Percentiles rank a stretch among this genome's conserved stretches.
Conservation (phyloP, 2,113 vertebrate genomes). For the Pituophis catenifer region DNA sequence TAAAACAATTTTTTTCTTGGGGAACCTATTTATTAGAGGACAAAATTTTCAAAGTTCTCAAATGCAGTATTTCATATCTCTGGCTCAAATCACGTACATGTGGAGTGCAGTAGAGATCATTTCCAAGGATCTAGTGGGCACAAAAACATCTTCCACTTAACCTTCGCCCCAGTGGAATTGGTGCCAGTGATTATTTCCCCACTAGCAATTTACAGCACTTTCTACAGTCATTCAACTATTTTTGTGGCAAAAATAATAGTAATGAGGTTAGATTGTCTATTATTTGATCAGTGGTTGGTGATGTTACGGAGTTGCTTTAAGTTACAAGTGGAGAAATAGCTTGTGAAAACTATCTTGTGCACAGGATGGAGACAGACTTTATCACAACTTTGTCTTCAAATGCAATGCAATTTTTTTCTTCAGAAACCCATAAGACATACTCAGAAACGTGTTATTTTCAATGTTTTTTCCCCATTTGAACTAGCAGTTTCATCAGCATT, state of each 20-base stretch:
- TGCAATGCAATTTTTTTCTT: neutral
- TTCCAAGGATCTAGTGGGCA: neutral
- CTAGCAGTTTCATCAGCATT: slow-evolving; percentile 11
- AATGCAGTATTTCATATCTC: neutral
- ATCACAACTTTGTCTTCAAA: neutral
- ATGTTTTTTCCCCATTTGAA: slow-evolving; percentile 29
- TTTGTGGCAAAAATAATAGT: neutral
- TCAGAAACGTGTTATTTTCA: neutral
- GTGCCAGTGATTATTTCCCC: neutral
- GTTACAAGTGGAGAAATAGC: neutral
- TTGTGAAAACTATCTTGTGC: neutral
- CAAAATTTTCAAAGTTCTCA: neutral
- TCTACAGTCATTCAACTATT: neutral
- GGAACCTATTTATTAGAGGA: neutral
- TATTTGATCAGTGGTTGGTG: neutral
- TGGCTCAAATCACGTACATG: neutral
- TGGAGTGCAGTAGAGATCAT: neutral
- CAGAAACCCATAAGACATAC: neutral
- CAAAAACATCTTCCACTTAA: neutral
- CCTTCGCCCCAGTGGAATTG: neutral
- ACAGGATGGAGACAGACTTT: neutral
- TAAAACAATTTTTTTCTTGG: neutral
- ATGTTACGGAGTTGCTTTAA: neutral
- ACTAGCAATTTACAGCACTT: neutral
- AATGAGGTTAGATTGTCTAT: neutral